Evolutionary conservation across 2,888 invertebrate species (phyloP).

Genomic region (Incurvaria masculella): DNA sequence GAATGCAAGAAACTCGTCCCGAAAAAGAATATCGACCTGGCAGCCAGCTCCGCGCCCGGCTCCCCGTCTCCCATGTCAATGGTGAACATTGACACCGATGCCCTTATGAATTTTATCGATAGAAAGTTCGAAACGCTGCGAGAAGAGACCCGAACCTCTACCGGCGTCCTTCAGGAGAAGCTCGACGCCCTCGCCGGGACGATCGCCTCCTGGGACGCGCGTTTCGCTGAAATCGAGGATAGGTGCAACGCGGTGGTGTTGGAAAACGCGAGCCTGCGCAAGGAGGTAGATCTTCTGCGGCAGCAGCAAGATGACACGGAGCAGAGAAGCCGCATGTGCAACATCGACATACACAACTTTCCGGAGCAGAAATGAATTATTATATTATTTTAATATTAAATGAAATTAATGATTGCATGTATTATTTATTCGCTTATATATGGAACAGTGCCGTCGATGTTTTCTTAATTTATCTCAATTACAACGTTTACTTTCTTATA

Average conservation of each 20-base stretch:
- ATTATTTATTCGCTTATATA: no score
- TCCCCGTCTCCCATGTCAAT: neutral
- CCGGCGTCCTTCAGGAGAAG: neutral
- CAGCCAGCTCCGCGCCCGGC: neutral
- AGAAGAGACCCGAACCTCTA: neutral
- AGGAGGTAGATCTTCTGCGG: neutral
- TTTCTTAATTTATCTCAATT: no score
- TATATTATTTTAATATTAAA: no score
- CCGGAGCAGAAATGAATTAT: conserved; percentile 2
- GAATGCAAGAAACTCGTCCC: neutral
- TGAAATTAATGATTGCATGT: no score
- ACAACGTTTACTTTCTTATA: no score
- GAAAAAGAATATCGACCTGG: neutral
- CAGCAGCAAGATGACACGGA: neutral
- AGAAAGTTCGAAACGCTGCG: neutral
- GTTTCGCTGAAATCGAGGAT: neutral
- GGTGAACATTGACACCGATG: no score
- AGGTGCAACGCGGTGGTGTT: no score
- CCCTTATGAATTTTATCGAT: no score
- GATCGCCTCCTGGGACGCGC: neutral
- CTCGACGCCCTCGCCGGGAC: neutral
- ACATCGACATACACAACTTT: no score
- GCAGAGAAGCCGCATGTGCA: no score
- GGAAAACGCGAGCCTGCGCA: neutral
- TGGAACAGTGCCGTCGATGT: no score